phyloP scores from a whole-genome alignment of 2,888 invertebrate species.

The Idaea dimidiata region DNA sequence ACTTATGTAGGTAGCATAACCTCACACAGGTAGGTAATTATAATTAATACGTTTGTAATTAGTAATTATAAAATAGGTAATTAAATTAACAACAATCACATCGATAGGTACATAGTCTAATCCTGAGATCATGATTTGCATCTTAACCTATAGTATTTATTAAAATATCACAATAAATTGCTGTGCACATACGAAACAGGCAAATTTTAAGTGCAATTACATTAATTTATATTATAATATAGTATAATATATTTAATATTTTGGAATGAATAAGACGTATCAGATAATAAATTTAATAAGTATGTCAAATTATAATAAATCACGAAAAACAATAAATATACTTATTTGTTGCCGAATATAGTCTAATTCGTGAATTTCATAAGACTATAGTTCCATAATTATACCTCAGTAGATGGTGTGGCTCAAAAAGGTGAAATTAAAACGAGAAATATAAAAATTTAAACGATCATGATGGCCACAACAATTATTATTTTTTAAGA shows the following conservation, averaged over 20 bases:
- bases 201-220: slow-evolving; percentile 80
- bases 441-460: too few species aligned
- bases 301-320: slow-evolving; percentile 2
- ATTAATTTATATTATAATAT: slow-evolving; percentile 61
- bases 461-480: too few species aligned
- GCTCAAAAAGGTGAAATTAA: too few species aligned
- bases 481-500: too few species aligned
- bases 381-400: too few species aligned
- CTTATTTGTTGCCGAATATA: slow-evolving; percentile 35
- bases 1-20: slow-evolving; percentile 40
- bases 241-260: slow-evolving; percentile 57
- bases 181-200: slow-evolving; percentile 81
- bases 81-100: slow-evolving; percentile 68
- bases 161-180: slow-evolving; percentile 82
- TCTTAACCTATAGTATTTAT: slow-evolving; percentile 77
- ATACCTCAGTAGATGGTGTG: too few species aligned
- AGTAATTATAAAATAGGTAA: slow-evolving; percentile 41
- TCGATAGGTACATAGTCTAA: slow-evolving; percentile 72
- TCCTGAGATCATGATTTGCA: slow-evolving; percentile 70
- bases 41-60: slow-evolving; percentile 34
- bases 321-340: slow-evolving; percentile 4
- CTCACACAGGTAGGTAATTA: slow-evolving; percentile 36
- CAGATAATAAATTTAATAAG: slow-evolving; percentile 22
- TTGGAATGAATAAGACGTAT: slow-evolving; percentile 55
- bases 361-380: slow-evolving; percentile 22